Conservation (phyloP, 30 jellyfish, hydroid and myxozoan genomes). For the Chironex yamaguchii region DNA sequence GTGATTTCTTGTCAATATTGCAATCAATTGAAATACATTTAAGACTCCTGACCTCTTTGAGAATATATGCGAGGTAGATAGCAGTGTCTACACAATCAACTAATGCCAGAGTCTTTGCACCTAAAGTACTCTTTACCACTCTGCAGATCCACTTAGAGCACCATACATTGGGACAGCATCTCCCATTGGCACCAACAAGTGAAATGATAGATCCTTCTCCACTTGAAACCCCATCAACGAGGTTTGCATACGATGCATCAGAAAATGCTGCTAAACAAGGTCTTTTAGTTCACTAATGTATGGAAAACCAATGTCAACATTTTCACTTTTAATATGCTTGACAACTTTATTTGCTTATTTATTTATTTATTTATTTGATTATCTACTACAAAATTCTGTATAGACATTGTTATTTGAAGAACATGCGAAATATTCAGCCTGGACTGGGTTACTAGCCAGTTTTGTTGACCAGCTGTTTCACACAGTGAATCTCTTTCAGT, state of each 20-base stretch:
- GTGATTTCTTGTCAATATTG: not conserved
- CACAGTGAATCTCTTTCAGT: not conserved
- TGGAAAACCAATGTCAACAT: slow-evolving; percentile 8
- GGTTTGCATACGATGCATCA: slow-evolving; percentile 41
- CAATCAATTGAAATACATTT: not conserved
- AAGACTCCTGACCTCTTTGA: too few relatives aligned
- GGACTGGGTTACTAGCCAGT: slow-evolving; percentile 24
- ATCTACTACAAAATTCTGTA: not conserved
- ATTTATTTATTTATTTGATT: too few relatives aligned
- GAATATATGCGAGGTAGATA: not conserved
- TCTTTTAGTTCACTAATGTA: slow-evolving; percentile 28
- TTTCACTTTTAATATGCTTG: slow-evolving; percentile 2
- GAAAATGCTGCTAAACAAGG: slow-evolving; percentile 24
- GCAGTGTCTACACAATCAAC: slow-evolving; percentile 23
- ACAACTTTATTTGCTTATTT: slow-evolving; percentile 11
- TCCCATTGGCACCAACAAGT: not conserved
- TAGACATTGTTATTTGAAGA: not conserved
- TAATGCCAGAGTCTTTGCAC: slow-evolving; percentile 15
- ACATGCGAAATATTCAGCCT: slow-evolving; percentile 23
- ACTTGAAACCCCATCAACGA: slow-evolving; percentile 25
- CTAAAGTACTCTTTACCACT: slow-evolving; percentile 30
- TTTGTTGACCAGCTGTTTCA: slow-evolving; percentile 20
- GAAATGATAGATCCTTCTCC: slow-evolving; percentile 21
- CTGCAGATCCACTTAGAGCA: slow-evolving; percentile 8
- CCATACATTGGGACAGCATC: slow-evolving; percentile 24